Evolutionary conservation across 1,140 invertebrate species (phyloP).

Genomic region (Dinoponera quadriceps): DNA sequence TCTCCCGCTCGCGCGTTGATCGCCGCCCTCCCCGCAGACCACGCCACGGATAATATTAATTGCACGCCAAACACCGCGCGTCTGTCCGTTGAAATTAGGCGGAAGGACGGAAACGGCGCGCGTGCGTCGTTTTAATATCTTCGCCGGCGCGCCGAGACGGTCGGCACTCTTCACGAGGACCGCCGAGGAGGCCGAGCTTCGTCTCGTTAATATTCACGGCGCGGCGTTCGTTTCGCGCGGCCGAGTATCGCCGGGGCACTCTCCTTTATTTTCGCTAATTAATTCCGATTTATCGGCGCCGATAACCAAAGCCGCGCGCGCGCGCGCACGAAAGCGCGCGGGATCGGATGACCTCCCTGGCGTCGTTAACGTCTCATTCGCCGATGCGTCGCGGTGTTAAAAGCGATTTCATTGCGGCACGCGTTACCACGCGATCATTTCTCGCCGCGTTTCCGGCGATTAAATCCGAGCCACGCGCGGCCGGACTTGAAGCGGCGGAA

Average conservation of each 20-base stretch:
- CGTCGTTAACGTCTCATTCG: constrained; percentile 38
- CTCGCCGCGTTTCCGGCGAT: background rate
- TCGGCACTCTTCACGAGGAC: constrained; percentile 17
- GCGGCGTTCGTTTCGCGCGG: constrained; percentile 65
- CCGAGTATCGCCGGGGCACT: constrained; percentile 47
- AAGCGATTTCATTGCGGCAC: constrained; percentile 20
- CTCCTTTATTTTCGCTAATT: constrained; percentile 73
- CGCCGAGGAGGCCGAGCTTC: background rate
- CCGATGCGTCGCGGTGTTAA: constrained; percentile 14
- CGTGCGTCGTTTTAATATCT: constrained; percentile 50
- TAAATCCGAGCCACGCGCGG: no score
- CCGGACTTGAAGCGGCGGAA: no score
- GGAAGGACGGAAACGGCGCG: constrained; percentile 23
- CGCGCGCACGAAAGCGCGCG: constrained; percentile 51
- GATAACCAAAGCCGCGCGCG: constrained; percentile 56
- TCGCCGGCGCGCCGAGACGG: background rate
- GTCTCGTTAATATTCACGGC: constrained; percentile 70
- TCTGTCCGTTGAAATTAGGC: constrained; percentile 57
- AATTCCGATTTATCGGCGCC: constrained; percentile 73
- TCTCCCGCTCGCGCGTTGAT: background rate
- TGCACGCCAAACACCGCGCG: constrained; percentile 18
- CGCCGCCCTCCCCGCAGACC: constrained; percentile 24
- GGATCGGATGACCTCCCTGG: constrained; percentile 36
- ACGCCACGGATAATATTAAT: constrained; percentile 50
- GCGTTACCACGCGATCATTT: background rate